phyloP scores from a whole-genome alignment of 2,888 invertebrate species.

The Ethmia dodecea region DNA sequence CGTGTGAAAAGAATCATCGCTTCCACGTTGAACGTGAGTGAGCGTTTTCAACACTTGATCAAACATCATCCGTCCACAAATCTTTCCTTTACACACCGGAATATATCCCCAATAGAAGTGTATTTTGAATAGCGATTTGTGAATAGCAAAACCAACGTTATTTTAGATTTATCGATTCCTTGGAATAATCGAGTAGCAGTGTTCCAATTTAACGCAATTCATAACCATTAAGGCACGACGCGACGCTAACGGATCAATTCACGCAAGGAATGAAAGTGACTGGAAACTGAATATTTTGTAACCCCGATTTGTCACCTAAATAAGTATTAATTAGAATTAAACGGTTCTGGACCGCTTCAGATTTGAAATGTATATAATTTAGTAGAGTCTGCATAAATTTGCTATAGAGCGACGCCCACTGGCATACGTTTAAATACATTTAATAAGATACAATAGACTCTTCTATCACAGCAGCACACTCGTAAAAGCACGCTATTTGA shows the following conservation, averaged over 20 bases:
- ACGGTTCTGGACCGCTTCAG: too few species aligned
- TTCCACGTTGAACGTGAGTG: conserved; percentile 50
- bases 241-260: conserved; percentile 44
- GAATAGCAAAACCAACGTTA: too few species aligned
- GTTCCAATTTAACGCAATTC: conserved; percentile 35
- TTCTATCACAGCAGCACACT: too few species aligned
- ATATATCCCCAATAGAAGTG: conserved; percentile 8
- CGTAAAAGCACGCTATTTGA: too few species aligned
- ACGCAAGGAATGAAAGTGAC: conserved; percentile 72
- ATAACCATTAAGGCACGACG: conserved; percentile 37
- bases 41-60: conserved; percentile 34
- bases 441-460: too few species aligned
- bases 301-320: conserved; percentile 8
- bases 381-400: too few species aligned
- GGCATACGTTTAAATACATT: too few species aligned
- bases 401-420: too few species aligned
- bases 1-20: conserved; percentile 67
- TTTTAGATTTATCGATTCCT: conserved; percentile 25
- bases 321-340: too few species aligned
- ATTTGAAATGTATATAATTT: too few species aligned
- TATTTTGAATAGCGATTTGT: too few species aligned
- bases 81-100: background rate
- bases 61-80: background rate
- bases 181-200: conserved; percentile 26
- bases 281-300: conserved; percentile 30